A percentile compares a stretch with the other conserved stretches of the same genome.
Conservation (phyloP, 2,888 invertebrate species). For the Epinotia brunnichana region DNA sequence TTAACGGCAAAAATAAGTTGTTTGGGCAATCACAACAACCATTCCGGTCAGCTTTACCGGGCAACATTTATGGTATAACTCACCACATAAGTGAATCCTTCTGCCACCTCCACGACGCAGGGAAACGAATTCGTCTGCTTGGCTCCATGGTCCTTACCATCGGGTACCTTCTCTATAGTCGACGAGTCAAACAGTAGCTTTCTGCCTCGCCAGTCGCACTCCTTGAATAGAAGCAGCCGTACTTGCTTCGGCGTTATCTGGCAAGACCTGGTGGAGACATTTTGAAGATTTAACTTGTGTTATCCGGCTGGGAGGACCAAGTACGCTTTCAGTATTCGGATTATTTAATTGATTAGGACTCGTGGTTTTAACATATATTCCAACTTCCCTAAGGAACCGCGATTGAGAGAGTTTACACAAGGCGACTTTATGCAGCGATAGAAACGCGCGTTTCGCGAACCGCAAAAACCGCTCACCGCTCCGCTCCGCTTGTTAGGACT, state of each 20-base stretch:
- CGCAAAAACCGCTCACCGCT: too few relatives aligned
- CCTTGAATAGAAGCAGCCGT: conserved; percentile 91
- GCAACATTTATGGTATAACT: conserved; percentile 51
- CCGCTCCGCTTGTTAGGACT: too few relatives aligned
- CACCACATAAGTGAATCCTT: conserved; percentile 87
- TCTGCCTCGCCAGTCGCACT: conserved; percentile 92
- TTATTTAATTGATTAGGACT: too few relatives aligned
- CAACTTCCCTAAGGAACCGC: too few relatives aligned
- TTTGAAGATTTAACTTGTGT: background rate
- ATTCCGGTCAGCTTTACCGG: background rate
- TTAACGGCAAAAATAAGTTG: too few relatives aligned
- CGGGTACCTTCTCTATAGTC: conserved; percentile 84
- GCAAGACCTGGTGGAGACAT: conserved; percentile 74
- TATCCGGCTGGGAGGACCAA: background rate
- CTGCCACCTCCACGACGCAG: conserved; percentile 85
- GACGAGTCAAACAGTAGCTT: conserved; percentile 93
- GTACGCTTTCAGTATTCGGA: too few relatives aligned
- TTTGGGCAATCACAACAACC: background rate
- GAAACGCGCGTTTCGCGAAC: too few relatives aligned
- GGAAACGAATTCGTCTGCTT: conserved; percentile 64
- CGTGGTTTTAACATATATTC: too few relatives aligned
- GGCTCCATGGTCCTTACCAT: conserved; percentile 69
- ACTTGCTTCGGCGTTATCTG: conserved; percentile 89
- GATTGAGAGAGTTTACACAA: too few relatives aligned
- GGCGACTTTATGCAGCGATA: too few relatives aligned